Evolutionary conservation across 2,888 invertebrate genomes (phyloP).

Genomic region (Hylaea fasciaria): DNA sequence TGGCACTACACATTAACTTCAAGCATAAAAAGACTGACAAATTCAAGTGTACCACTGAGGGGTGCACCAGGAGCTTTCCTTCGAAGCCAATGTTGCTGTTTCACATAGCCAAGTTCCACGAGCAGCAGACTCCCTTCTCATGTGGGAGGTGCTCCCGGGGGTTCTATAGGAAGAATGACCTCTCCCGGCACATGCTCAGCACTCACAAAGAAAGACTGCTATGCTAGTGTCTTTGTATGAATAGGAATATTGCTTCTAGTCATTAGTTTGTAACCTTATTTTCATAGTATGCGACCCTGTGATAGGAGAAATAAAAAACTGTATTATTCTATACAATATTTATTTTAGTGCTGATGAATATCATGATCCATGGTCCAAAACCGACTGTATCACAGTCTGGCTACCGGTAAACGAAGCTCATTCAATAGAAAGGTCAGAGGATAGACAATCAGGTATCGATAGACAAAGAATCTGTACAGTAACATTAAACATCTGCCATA

Average conservation of each 20-base stretch:
- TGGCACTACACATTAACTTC: constrained; percentile 72
- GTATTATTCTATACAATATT: constrained; percentile 61
- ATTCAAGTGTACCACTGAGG: constrained; percentile 63
- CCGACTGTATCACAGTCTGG: constrained; percentile 68
- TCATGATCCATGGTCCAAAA: constrained; percentile 58
- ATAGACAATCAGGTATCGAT: constrained; percentile 25
- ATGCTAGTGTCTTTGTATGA: constrained; percentile 18
- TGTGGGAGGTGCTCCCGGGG: constrained; percentile 72
- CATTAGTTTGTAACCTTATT: constrained; percentile 20
- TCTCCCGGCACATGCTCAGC: constrained; percentile 70
- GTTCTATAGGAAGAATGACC: constrained; percentile 76
- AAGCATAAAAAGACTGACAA: constrained; percentile 68
- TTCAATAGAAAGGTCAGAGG: constrained; percentile 27
- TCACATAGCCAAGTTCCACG: constrained; percentile 70
- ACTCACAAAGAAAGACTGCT: constrained; percentile 69
- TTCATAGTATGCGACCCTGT: neutral
- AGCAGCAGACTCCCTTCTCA: constrained; percentile 62
- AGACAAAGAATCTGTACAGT: constrained; percentile 33
- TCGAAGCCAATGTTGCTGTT: constrained; percentile 69
- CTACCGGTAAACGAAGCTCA: constrained; percentile 49
- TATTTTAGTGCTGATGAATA: constrained; percentile 70
- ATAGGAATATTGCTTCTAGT: constrained; percentile 20
- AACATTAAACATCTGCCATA: constrained; percentile 38
- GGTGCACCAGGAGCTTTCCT: constrained; percentile 66
- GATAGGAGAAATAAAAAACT: constrained; percentile 36